Base-by-base conservation (phyloP, 2,113 vertebrate species). In the Planiliza haematocheilus region DNA sequence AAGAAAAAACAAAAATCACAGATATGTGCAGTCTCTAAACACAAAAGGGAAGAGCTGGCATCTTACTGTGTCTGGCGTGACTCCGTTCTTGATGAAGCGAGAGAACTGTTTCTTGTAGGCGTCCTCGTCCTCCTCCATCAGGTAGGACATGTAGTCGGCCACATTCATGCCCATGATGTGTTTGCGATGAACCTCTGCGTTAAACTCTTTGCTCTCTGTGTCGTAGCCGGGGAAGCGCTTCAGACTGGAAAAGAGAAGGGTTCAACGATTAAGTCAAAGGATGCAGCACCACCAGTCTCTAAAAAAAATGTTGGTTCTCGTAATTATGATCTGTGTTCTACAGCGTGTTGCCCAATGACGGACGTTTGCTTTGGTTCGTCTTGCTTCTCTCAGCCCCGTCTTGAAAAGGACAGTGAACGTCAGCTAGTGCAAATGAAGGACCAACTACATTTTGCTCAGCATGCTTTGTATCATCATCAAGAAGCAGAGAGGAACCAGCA, bases 221-320 rank as follows among this genome's bases (percentile, higher is more conserved):
- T 99, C 98, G 18, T 98, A 99, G 37, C 98, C 98, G 43, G 98
- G 98, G 93, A 99, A 99, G 21, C 98, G 96, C 57, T 98, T 99
- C 70, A 97, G 92, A 90, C 98, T 99, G 66, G 34, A 77, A 70
- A 53, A 2, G 30, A 41, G 7, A 16, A 21, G 11, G 5, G 20
- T 38, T 12, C 4, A 17, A 1, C 64, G 21, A 52, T 1, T 0
- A 7, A 45, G 21, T 48, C 20, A 5, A 10, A 36, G 4, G 4
- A 42, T 21, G n/a, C 11, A 49, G 43, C 5, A 0, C 7, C 14
- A 41, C 8, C 10, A 30, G 24, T 30, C 14, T 12, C 48, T 7
- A 8, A 37, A 36, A 53, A 63, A 34, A 14, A 20, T n/a, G n/a
- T n/a, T n/a, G n/a, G n/a, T n/a, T n/a, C n/a, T n/a, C n/a, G n/a